A percentile compares a stretch with the other conserved stretches of the same genome.
phyloP scores from a whole-genome alignment of 2,113 vertebrate genomes.

The Seriola dumerili region DNA sequence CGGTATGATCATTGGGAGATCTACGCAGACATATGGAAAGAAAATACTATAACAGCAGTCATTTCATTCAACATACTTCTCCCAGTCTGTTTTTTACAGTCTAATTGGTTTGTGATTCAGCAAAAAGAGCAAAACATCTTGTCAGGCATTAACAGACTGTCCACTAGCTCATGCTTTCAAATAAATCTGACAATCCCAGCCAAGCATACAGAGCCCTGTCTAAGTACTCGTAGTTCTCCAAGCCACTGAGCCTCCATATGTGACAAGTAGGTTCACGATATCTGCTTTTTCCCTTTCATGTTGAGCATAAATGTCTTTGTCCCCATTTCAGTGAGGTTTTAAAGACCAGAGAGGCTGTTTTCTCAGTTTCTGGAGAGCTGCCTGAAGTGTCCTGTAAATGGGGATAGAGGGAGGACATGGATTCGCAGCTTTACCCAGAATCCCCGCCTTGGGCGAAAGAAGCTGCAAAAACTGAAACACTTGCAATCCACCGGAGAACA shows the following conservation, averaged over 20 bases:
- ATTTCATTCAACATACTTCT: not conserved
- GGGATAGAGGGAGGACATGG: not conserved
- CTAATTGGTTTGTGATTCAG: not conserved
- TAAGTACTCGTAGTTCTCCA: not conserved
- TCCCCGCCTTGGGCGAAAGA: slow-evolving; percentile 8
- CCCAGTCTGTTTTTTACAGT: not conserved
- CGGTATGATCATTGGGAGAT: not conserved
- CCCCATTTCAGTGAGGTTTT: slow-evolving; percentile 38
- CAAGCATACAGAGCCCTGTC: not conserved
- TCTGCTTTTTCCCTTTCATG: slow-evolving; percentile 30
- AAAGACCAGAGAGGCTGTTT: slow-evolving; percentile 27
- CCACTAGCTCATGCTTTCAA: not conserved
- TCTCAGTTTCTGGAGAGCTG: slow-evolving; percentile 25
- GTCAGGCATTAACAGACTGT: not conserved
- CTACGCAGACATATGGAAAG: not conserved
- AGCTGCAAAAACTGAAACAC: not conserved
- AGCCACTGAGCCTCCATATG: not conserved
- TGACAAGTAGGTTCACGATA: slow-evolving; percentile 18
- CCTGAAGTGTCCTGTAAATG: slow-evolving; percentile 34
- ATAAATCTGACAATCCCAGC: not conserved
- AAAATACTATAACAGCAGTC: not conserved
- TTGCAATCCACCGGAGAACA: not conserved
- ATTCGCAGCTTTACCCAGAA: slow-evolving; percentile 13
- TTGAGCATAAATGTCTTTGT: not conserved
- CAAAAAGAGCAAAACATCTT: not conserved